These are phyloP conservation scores for Solenopsis invicta DNA, from an alignment of 1,140 invertebrate genomes.

Conservation along the genomic window DNA sequence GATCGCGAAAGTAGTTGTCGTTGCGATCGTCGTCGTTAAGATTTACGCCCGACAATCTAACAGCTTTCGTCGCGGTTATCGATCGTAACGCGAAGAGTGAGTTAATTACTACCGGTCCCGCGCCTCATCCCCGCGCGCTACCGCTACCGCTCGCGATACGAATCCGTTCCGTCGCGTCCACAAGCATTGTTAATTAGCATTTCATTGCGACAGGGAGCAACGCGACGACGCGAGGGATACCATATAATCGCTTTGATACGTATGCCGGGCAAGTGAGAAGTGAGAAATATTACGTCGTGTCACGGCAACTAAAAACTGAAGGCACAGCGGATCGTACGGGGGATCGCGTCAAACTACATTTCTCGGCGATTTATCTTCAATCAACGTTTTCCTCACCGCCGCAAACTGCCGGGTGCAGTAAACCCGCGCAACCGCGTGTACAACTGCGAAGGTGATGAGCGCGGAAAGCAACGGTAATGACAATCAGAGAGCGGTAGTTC, in stretches of 20 bases:
- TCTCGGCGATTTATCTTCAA: constrained; percentile 67
- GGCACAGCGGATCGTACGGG: constrained; percentile 40
- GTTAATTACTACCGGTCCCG: constrained; percentile 67
- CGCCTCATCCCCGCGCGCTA: not conserved
- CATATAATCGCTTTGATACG: constrained; percentile 72
- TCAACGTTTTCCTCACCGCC: constrained; percentile 61
- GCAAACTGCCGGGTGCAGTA: constrained; percentile 42
- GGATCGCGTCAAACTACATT: constrained; percentile 57
- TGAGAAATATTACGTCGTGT: constrained; percentile 49
- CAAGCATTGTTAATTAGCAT: constrained; percentile 68
- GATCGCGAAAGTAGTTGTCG: constrained; percentile 71
- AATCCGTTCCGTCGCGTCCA: constrained; percentile 51
- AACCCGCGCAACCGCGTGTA: constrained; percentile 59
- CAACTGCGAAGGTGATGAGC: constrained; percentile 71
- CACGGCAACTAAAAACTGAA: constrained; percentile 28
- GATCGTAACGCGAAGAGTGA: constrained; percentile 67
- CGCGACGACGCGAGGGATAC: constrained; percentile 33
- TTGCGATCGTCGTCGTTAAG: constrained; percentile 61
- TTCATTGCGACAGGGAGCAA: constrained; percentile 52
- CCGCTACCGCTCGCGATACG: not conserved
- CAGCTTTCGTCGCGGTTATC: constrained; percentile 66
- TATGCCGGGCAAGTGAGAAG: constrained; percentile 9
- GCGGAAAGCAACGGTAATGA: constrained; percentile 81
- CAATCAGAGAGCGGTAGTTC: constrained; percentile 77
- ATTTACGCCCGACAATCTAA: constrained; percentile 72